Evolutionary conservation across 2,888 invertebrate genomes (phyloP).

Genomic region (Spilosoma lubricipeda): DNA sequence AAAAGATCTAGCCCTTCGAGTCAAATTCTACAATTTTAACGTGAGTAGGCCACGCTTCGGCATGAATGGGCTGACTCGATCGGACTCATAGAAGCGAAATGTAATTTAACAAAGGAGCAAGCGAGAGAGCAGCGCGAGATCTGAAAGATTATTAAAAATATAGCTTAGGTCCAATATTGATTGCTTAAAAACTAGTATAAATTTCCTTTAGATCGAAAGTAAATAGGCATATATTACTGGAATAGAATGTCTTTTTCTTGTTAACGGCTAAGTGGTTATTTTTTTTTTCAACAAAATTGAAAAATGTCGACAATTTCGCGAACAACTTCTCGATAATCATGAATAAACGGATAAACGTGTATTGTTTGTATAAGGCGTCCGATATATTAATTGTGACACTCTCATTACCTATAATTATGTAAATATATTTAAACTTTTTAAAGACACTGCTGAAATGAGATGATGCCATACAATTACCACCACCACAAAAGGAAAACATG

Average conservation of each 20-base stretch:
- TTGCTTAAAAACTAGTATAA: neutral
- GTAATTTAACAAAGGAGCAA: no score
- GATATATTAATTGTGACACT: neutral
- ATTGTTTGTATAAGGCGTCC: neutral
- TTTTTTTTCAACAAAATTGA: neutral
- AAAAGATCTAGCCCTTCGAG: no score
- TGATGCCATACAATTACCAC: neutral
- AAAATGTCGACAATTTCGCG: constrained; percentile 1
- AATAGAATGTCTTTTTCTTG: neutral
- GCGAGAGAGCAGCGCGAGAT: no score
- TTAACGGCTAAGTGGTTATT: neutral
- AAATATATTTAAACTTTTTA: neutral
- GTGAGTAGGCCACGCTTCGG: no score
- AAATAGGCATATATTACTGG: neutral
- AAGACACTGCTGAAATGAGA: neutral
- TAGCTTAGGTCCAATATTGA: neutral
- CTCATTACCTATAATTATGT: neutral
- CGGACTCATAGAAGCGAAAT: no score
- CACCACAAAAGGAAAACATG: neutral
- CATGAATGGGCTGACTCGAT: no score
- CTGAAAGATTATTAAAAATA: no score
- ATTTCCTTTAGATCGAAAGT: neutral
- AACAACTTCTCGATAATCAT: neutral
- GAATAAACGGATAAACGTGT: neutral
- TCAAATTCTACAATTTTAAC: no score